These are phyloP conservation scores for Carposina sasakii DNA, from an alignment of 1,140 invertebrate genomes.

Conservation along the genomic window DNA sequence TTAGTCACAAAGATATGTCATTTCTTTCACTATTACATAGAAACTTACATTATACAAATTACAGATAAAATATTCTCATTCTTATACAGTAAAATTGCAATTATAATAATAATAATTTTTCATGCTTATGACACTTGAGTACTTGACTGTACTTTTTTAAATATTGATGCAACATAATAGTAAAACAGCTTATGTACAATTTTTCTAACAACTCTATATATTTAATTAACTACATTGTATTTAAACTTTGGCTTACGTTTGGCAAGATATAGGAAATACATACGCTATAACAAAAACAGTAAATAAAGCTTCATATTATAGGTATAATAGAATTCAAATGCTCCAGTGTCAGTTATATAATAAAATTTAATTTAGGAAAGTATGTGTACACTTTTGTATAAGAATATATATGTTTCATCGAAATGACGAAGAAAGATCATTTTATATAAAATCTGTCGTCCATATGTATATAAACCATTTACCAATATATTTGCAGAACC, in stretches of 20 bases:
- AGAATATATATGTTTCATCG: slow-evolving; percentile 55
- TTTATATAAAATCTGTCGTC: slow-evolving; percentile 25
- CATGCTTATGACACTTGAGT: slow-evolving; percentile 47
- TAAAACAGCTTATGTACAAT: slow-evolving; percentile 21
- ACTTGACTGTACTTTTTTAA: slow-evolving; percentile 36
- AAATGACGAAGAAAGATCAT: slow-evolving; percentile 46
- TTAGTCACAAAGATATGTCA: slow-evolving; percentile 30
- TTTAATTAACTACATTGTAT: slow-evolving; percentile 10
- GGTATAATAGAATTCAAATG: slow-evolving; percentile 27
- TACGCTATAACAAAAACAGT: slow-evolving; percentile 25
- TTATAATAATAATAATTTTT: slow-evolving; percentile 13
- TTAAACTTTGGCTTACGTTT: slow-evolving; percentile 59
- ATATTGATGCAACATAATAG: slow-evolving; percentile 26
- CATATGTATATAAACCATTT: no score
- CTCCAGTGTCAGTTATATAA: slow-evolving; percentile 32
- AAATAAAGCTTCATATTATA: not conserved
- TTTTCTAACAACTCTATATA: slow-evolving; percentile 8
- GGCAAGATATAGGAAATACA: slow-evolving; percentile 53
- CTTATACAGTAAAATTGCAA: slow-evolving; percentile 14
- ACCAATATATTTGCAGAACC: no score
- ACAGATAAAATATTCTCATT: slow-evolving; percentile 18
- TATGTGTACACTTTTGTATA: slow-evolving; percentile 53
- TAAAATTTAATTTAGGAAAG: slow-evolving; percentile 31
- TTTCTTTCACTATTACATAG: slow-evolving; percentile 23
- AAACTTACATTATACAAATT: slow-evolving; percentile 14